phyloP scores from a whole-genome alignment of 2,113 vertebrate genomes.

The Chionomys nivalis region DNA sequence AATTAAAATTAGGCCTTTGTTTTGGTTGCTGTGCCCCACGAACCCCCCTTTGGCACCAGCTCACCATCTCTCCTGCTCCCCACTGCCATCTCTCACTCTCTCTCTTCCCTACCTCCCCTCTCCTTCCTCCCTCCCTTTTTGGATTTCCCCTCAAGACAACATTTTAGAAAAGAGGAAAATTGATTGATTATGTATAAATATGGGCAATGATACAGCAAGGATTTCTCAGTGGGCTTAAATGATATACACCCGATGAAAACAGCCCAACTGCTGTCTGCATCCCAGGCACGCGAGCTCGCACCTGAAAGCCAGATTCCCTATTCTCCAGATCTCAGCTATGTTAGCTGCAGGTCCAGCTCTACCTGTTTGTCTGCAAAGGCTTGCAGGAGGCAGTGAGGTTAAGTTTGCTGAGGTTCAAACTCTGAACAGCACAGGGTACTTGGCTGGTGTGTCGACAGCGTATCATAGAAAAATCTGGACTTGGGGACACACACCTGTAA shows the following conservation, averaged over 20 bases:
- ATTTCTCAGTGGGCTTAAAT: background rate
- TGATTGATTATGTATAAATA: constrained; percentile 52
- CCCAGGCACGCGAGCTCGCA: background rate
- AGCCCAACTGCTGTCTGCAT: background rate
- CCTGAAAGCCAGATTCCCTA: background rate
- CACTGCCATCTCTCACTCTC: too few species aligned
- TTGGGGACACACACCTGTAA: background rate
- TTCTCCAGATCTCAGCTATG: background rate
- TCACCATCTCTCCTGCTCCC: background rate
- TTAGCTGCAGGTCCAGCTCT: background rate
- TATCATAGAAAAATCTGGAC: background rate
- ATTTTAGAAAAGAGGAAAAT: constrained; percentile 45
- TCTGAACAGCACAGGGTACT: background rate
- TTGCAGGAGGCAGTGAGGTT: background rate
- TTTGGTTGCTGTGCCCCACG: constrained; percentile 68
- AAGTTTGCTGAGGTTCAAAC: background rate
- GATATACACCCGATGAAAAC: constrained; percentile 58
- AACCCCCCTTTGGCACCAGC: constrained; percentile 56
- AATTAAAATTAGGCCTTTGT: constrained; percentile 80
- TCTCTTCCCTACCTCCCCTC: too few species aligned
- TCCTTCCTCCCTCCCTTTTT: background rate
- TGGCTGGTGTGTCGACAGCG: background rate
- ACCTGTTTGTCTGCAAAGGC: background rate
- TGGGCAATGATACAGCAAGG: constrained; percentile 59
- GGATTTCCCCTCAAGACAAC: constrained; percentile 65